A percentile compares a stretch with the other conserved stretches of the same genome.
Conservation (phyloP, 2,113 vertebrate genomes). For the Chloroceryle aenea region DNA sequence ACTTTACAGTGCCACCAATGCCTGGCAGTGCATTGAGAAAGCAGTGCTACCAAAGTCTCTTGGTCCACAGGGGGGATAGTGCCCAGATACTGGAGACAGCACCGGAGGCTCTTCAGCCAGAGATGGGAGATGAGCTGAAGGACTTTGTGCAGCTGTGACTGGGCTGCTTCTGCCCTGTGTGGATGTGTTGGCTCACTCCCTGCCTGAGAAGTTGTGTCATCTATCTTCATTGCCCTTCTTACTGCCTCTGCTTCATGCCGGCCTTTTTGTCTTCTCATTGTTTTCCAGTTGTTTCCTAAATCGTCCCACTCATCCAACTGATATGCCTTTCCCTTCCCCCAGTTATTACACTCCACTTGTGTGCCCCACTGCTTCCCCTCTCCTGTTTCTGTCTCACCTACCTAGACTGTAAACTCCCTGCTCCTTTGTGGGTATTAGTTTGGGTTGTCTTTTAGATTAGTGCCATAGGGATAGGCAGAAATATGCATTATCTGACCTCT, state of each 20-base stretch:
- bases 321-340: not conserved
- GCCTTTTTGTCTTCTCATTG: not conserved
- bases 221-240: not conserved
- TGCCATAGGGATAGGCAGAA: not conserved
- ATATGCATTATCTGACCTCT: not conserved
- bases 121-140: not conserved
- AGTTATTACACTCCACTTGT: rapidly evolving
- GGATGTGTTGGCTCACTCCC: not conserved
- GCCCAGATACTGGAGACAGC: not conserved
- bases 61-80: not conserved
- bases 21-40: not conserved
- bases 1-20: not conserved
- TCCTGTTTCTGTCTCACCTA: not conserved
- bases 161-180: not conserved
- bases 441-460: not conserved
- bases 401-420: not conserved
- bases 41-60: not conserved
- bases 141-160: not conserved
- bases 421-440: not conserved
- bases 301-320: not conserved
- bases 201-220: not conserved
- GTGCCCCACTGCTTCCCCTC: not conserved
- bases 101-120: not conserved
- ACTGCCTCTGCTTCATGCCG: not conserved
- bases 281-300: not conserved